Conservation (phyloP, 64 coral and sea anemone genomes). For the Pocillopora damicornis region DNA sequence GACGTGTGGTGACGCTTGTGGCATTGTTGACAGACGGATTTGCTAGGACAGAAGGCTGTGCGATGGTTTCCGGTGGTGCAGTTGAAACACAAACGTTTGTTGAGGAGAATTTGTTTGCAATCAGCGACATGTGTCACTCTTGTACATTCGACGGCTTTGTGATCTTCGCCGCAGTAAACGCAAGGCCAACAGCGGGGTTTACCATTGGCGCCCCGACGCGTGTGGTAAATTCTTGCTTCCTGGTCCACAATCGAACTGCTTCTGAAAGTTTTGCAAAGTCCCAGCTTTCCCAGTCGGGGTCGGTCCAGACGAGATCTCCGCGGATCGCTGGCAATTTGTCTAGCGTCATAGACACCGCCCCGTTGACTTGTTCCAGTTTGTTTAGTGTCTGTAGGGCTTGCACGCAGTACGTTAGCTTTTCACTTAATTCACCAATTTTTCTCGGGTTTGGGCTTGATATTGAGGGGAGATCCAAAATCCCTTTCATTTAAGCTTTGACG, state of each 20-base stretch:
- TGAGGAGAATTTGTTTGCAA: slow-evolving; percentile 25
- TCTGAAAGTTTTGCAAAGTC: no score
- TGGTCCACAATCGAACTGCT: no score
- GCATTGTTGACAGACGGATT: slow-evolving; percentile 11
- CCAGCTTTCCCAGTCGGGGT: no score
- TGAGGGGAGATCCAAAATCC: not conserved
- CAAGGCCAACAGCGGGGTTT: not conserved
- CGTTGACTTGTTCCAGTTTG: no score
- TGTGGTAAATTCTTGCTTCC: not conserved
- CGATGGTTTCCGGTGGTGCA: slow-evolving; percentile 39
- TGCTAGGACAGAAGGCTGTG: slow-evolving; percentile 23
- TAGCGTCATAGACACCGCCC: no score
- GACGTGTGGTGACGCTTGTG: slow-evolving; percentile 43
- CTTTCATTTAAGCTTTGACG: not conserved
- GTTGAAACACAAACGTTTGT: slow-evolving; percentile 42
- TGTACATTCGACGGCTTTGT: slow-evolving; percentile 29
- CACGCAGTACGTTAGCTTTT: not conserved
- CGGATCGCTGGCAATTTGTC: not conserved
- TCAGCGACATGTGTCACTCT: not conserved
- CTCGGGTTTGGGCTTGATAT: not conserved
- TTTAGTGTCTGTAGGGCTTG: not conserved
- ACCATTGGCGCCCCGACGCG: not conserved
- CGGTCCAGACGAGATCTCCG: no score
- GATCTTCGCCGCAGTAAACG: slow-evolving; percentile 43
- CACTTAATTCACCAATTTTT: not conserved